These are phyloP conservation scores for Sinocyclocheilus anophthalmus DNA, from an alignment of 2,113 vertebrate genomes.

Conservation along the genomic window DNA sequence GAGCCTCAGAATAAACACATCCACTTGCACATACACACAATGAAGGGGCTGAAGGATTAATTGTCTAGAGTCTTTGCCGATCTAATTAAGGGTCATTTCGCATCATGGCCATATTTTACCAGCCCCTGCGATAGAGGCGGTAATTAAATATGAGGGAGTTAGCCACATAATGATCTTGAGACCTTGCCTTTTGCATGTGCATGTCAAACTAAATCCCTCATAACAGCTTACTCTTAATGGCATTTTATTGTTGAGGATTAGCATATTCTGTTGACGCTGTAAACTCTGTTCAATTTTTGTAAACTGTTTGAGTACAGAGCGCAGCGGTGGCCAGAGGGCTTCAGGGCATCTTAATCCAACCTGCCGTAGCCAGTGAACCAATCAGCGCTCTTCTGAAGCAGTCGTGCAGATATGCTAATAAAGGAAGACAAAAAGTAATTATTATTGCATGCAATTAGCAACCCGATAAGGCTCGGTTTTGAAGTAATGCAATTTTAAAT, in stretches of 20 bases:
- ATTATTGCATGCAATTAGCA: conserved; percentile 46
- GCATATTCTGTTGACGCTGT: conserved; percentile 59
- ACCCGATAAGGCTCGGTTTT: conserved; percentile 51
- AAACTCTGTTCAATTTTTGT: neutral
- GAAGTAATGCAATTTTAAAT: conserved; percentile 38
- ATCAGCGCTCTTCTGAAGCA: conserved; percentile 19
- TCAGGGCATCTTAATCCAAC: conserved; percentile 32
- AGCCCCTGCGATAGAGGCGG: conserved; percentile 61
- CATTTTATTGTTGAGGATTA: conserved; percentile 69
- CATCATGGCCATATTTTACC: conserved; percentile 68
- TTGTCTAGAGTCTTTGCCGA: conserved; percentile 57
- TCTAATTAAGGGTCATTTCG: conserved; percentile 78
- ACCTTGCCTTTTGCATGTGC: conserved; percentile 69
- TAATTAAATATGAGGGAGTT: conserved; percentile 69
- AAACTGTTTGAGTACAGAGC: neutral
- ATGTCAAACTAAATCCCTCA: conserved; percentile 74
- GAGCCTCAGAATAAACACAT: conserved; percentile 27
- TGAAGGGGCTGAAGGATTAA: conserved; percentile 60
- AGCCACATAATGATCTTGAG: conserved; percentile 66
- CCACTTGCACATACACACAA: conserved; percentile 18
- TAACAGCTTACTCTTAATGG: conserved; percentile 67
- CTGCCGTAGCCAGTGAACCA: conserved; percentile 50
- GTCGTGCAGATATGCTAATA: conserved; percentile 40
- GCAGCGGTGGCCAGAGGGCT: conserved; percentile 10
- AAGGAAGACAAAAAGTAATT: conserved; percentile 47